Evolutionary conservation across 2,113 vertebrate genomes (phyloP), one percentile per base, ranked within the genome.

Genomic region (Percopsis transmontana): DNA sequence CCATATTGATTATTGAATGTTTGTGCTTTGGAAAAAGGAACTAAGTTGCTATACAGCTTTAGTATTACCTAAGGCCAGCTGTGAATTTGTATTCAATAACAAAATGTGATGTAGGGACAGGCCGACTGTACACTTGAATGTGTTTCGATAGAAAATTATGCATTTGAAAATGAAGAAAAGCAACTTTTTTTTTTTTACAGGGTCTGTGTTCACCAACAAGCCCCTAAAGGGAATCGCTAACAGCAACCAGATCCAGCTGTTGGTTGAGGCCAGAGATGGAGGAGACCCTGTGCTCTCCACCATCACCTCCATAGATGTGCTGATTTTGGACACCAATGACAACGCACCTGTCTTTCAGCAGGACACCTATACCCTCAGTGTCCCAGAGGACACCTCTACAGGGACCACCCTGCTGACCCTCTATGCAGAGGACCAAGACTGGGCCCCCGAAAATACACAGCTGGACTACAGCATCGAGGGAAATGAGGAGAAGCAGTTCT

Each of bases 261-360:
- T 96, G 38, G 85, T 97, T 33, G 95, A 97, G 84, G 96, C 95
- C 15, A 80, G 45, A 13, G 96, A 99, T 51, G 83, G 86, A 59
- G 96, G 96, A 24, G 82, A 85, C 70, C 95, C 96, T 1, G 23
- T 85, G 12, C 85, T 90, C 55, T 93, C 74, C 18, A 89, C 92
- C 0, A 73, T 96, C 45, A 81, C 93, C 3, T 86, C 91, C 0
- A 14, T 97, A 65, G 89, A 94, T 0, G 78, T 96, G 60, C 68
- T 87, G 0, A 7, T 97, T 58, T 75, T 90, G 62, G 96, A 95
- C 70, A 42, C 82, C 64, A 97, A 97, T 47, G 89, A 94, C 66
- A 81, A 92, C 1, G 84, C 88, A 2, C 97, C 96, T 16, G 72
- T 71, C 57, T 99, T 99, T 81, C 86, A 85, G 23, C 80, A 85